Evolutionary conservation across 2,888 invertebrate genomes (phyloP).

Genomic region (Crioceris asparagi): DNA sequence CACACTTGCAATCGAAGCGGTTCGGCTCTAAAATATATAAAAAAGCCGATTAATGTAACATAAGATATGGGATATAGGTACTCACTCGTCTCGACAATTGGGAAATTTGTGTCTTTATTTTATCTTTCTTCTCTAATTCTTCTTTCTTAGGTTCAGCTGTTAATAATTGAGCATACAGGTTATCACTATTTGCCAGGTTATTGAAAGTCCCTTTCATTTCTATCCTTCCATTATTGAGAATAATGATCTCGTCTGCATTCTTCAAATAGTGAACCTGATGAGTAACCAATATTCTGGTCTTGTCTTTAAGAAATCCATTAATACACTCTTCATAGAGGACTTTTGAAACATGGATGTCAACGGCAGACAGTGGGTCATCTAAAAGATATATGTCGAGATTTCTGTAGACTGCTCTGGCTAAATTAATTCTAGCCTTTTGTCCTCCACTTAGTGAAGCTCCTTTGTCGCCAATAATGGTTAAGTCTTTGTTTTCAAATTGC

Average conservation of each 20-base stretch:
- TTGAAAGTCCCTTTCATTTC: constrained; percentile 39
- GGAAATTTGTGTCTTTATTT: constrained; percentile 7
- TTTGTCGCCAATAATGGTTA: constrained; percentile 72
- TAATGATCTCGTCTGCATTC: constrained; percentile 53
- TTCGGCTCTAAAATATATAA: constrained; percentile 1
- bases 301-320: constrained; percentile 50
- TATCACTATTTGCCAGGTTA: constrained; percentile 37
- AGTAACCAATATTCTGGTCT: constrained; percentile 68
- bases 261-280: constrained; percentile 77
- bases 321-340: constrained; percentile 72
- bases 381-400: constrained; percentile 66
- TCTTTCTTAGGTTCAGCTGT: constrained; percentile 30
- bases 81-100: constrained; percentile 5
- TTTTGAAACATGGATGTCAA: constrained; percentile 63
- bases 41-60: neutral
- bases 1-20: constrained; percentile 26
- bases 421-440: too few species aligned
- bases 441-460: too few species aligned
- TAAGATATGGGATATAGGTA: neutral
- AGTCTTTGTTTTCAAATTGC: constrained; percentile 58
- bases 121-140: constrained; percentile 25
- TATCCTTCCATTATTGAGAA: constrained; percentile 47
- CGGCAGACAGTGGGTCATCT: constrained; percentile 70
- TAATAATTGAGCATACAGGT: constrained; percentile 42
- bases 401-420: constrained; percentile 61